Base-by-base conservation (phyloP, 2,113 vertebrate species). In the Uropsilus gracilis region DNA sequence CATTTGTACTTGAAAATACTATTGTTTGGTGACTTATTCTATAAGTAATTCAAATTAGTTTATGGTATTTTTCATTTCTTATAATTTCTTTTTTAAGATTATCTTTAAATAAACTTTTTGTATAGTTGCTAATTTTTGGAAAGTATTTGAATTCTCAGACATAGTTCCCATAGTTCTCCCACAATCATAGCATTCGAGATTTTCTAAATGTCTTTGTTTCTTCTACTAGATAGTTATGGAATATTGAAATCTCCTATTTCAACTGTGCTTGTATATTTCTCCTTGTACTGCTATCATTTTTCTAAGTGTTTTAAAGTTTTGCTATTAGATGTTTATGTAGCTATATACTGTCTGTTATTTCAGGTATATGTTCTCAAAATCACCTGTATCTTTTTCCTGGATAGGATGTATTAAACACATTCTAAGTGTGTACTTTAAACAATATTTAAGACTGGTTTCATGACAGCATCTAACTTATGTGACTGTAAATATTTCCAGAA, bases 401-500 rank as follows among this genome's bases (percentile, higher is more conserved):
- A 92, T 8, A 76, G 9, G 90, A 50, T 64, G 26, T 71, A 88
- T 90, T 91, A 76, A 95, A 87, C 37, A 85, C 53, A 72, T 24
- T 80, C 42, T 85, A 46, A 76, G 55, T 89, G 26, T 77, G 10
- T 26, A 66, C 48, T 96, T 87, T 92, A 95, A 94, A 71, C n/a
- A 92, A 17, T 91, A 30, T 77, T 97, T 88, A 66, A 69, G 18
- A 92, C 42, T 95, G 50, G 46, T 75, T 89, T 86, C 75, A 37
- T 94, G 90, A 91, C 59, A 96, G 64, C 20, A 50, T 76, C 90
- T 92, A 94, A 94, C 95, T 95, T 95, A 90, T 10, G 86, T 82
- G 78, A 94, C 73, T 95, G 91, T 92, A 96, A 97, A 96, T 97
- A 97, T 95, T 94, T 97, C 93, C 44, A 89, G 89, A 97, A 95